Conservation (phyloP, 2,888 invertebrate genomes). For the Hydropsyche betteni region DNA sequence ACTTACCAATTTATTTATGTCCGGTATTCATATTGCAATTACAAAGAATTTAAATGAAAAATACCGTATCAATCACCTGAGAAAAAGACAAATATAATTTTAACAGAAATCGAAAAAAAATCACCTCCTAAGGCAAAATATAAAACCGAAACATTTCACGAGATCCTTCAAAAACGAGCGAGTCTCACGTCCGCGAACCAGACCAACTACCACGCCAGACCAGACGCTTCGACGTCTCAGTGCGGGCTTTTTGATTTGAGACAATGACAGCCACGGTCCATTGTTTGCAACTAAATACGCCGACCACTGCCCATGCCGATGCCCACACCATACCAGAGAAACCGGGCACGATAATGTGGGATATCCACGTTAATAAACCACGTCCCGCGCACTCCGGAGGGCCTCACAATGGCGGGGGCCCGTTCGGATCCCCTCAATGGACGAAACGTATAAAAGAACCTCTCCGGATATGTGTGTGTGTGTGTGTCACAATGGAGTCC, state of each 20-base stretch:
- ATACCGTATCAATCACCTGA: too few relatives aligned
- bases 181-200: too few relatives aligned
- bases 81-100: too few relatives aligned
- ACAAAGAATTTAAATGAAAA: too few relatives aligned
- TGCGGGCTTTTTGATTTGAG: constrained; percentile 33
- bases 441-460: constrained; percentile 17
- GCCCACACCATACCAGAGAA: background rate
- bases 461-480: background rate
- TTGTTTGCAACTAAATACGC: constrained; percentile 20
- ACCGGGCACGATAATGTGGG: constrained; percentile 28
- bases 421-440: constrained; percentile 12
- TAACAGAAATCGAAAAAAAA: too few relatives aligned
- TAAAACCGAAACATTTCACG: too few relatives aligned
- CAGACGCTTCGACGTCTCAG: background rate
- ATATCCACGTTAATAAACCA: constrained; percentile 32
- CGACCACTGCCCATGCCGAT: background rate
- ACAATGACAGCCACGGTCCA: constrained; percentile 23
- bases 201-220: too few relatives aligned
- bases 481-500: background rate
- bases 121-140: too few relatives aligned
- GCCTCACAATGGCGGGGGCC: background rate
- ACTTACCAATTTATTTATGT: too few relatives aligned
- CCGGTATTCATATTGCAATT: too few relatives aligned
- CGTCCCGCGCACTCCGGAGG: constrained; percentile 19
- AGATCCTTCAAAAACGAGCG: too few relatives aligned